Conservation (phyloP, 2,888 invertebrate genomes). For the Mamestra brassicae region DNA sequence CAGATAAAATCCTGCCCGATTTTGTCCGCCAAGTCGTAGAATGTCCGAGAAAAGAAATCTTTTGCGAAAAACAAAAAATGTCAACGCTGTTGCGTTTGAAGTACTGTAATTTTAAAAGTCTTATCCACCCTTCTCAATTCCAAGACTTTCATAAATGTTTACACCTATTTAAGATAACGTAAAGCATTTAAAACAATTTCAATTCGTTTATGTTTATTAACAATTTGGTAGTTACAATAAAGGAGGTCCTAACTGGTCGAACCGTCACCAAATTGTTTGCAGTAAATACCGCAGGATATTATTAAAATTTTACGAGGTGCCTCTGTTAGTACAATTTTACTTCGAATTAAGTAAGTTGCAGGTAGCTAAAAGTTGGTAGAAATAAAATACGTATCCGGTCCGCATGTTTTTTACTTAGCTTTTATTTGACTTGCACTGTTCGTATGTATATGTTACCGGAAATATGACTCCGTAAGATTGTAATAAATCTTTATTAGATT, state of each 20-base stretch:
- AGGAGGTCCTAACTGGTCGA: constrained; percentile 16
- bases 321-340: constrained; percentile 8
- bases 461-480: no score
- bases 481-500: no score
- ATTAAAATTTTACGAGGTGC: constrained; percentile 55
- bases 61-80: no score
- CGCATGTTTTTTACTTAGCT: neutral
- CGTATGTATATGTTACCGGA: no score
- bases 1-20: no score
- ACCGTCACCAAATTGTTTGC: constrained; percentile 31
- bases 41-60: no score
- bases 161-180: constrained; percentile 37
- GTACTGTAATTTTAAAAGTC: neutral
- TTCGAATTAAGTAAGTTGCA: constrained; percentile 10
- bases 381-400: neutral
- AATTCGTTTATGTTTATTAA: constrained; percentile 47
- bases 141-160: constrained; percentile 17
- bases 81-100: no score
- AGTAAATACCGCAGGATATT: constrained; percentile 36
- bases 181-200: constrained; percentile 34
- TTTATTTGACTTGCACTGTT: no score
- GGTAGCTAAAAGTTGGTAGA: constrained; percentile 31
- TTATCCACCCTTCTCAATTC: constrained; percentile 49
- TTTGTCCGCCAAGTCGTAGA: no score
- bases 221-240: constrained; percentile 35